phyloP scores from a whole-genome alignment of 2,888 invertebrate genomes.

The Euzetes globulus region DNA sequence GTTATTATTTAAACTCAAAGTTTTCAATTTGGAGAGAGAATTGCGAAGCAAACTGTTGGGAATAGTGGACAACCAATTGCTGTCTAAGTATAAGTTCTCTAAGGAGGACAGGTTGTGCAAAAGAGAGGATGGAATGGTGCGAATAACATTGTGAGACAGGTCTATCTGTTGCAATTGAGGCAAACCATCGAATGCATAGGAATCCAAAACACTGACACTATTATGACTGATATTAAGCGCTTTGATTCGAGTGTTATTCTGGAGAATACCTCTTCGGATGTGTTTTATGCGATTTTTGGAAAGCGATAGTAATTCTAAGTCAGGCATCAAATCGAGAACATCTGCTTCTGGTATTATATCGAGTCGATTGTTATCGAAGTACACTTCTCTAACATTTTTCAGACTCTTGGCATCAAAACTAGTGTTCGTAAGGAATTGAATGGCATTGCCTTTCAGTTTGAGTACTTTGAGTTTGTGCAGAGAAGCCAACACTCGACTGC shows the following conservation, averaged over 20 bases:
- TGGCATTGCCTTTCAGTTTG: constrained; percentile 25
- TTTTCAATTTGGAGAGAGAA: constrained; percentile 39
- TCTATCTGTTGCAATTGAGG: constrained; percentile 42
- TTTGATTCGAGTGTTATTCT: constrained; percentile 41
- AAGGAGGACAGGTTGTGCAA: constrained; percentile 39
- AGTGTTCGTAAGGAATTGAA: neutral
- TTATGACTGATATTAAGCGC: constrained; percentile 41
- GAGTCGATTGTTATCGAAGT: constrained; percentile 38
- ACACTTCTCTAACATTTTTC: constrained; percentile 34
- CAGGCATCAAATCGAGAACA: constrained; percentile 39
- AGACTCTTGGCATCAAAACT: constrained; percentile 7
- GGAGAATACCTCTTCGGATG: constrained; percentile 42
- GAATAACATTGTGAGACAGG: constrained; percentile 41
- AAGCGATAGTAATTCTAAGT: constrained; percentile 43
- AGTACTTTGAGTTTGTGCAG: neutral
- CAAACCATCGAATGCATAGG: constrained; percentile 43
- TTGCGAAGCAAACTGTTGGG: constrained; percentile 41
- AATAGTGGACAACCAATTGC: constrained; percentile 42
- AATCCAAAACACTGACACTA: constrained; percentile 42
- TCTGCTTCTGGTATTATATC: constrained; percentile 39
- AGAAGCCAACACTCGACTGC: neutral
- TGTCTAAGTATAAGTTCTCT: constrained; percentile 38
- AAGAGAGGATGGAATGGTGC: constrained; percentile 37
- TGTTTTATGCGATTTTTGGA: constrained; percentile 42
- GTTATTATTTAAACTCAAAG: constrained; percentile 40